Conservation (phyloP, 2,888 invertebrate genomes). For the Malacosoma neustria region DNA sequence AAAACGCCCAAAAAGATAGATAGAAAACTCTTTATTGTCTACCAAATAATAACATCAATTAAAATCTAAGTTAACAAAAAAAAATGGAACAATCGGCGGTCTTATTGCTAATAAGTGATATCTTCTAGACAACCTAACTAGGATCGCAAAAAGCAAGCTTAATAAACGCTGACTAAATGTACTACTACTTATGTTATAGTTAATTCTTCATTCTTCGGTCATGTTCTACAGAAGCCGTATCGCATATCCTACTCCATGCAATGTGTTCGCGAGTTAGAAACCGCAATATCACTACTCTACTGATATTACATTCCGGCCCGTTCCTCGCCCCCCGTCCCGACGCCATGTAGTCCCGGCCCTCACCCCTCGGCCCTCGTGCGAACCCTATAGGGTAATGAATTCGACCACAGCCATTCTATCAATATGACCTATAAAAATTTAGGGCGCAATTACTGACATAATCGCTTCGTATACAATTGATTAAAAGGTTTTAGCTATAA, state of each 20-base stretch:
- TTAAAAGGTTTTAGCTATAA: constrained; percentile 3
- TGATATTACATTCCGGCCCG: constrained; percentile 60
- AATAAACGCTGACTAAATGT: too few relatives aligned
- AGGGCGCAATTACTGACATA: constrained; percentile 46
- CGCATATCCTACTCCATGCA: constrained; percentile 28
- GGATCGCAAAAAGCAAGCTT: too few relatives aligned
- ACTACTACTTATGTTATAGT: too few relatives aligned
- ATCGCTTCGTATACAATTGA: constrained; percentile 32
- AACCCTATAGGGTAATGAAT: constrained; percentile 64
- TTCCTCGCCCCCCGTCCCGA: constrained; percentile 33
- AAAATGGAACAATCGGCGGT: too few relatives aligned
- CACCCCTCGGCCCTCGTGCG: constrained; percentile 26
- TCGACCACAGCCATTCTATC: constrained; percentile 53
- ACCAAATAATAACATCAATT: too few relatives aligned
- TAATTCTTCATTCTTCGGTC: too few relatives aligned
- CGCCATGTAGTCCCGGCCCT: constrained; percentile 52
- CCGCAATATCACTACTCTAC: constrained; percentile 66
- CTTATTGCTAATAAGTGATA: too few relatives aligned
- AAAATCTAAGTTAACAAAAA: too few relatives aligned
- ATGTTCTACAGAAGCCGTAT: not conserved
- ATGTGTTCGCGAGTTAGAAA: constrained; percentile 49
- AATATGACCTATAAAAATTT: constrained; percentile 63
- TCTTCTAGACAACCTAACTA: too few relatives aligned
- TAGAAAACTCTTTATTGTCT: too few relatives aligned
- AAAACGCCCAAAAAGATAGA: too few relatives aligned